Evolutionary conservation across 2,113 vertebrate species (phyloP).

Genomic region (Pterocles orientalis): DNA sequence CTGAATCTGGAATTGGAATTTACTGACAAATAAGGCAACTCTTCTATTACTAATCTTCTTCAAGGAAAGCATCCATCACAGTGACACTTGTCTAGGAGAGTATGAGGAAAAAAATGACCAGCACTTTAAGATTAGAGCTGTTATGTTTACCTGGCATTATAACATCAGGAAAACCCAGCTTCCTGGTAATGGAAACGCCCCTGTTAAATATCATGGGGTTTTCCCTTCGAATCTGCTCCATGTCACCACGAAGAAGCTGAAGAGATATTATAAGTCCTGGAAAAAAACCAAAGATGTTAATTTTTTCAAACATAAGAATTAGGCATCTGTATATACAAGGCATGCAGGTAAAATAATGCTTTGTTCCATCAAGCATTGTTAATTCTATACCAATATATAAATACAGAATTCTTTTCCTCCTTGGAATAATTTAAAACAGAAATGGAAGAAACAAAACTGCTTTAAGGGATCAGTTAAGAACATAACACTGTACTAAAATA

Average conservation of each 20-base stretch:
- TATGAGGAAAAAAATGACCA: background rate
- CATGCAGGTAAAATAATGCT: background rate
- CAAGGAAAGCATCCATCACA: background rate
- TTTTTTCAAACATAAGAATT: constrained; percentile 15
- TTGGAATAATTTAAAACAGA: background rate
- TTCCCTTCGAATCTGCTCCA: constrained; percentile 94
- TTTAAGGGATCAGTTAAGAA: background rate
- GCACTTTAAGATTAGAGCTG: background rate
- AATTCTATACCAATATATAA: background rate
- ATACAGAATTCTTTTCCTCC: constrained; percentile 1
- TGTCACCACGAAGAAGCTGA: constrained; percentile 93
- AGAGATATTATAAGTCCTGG: constrained; percentile 94
- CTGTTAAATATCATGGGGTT: constrained; percentile 92
- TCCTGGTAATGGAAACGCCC: constrained; percentile 89
- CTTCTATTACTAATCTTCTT: background rate
- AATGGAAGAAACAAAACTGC: background rate
- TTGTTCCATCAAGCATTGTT: background rate
- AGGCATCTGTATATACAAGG: background rate
- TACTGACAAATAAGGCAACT: background rate
- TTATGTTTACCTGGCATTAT: constrained; percentile 91
- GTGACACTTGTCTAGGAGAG: background rate
- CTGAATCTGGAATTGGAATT: background rate
- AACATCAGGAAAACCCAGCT: constrained; percentile 94
- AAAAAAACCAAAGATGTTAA: constrained; percentile 31
- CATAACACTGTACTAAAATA: background rate